A percentile compares a stretch with the other conserved stretches of the same genome.
These are phyloP conservation scores for Oreortyx pictus DNA, from an alignment of 2,797 vertebrate species.

Conservation along the genomic window DNA sequence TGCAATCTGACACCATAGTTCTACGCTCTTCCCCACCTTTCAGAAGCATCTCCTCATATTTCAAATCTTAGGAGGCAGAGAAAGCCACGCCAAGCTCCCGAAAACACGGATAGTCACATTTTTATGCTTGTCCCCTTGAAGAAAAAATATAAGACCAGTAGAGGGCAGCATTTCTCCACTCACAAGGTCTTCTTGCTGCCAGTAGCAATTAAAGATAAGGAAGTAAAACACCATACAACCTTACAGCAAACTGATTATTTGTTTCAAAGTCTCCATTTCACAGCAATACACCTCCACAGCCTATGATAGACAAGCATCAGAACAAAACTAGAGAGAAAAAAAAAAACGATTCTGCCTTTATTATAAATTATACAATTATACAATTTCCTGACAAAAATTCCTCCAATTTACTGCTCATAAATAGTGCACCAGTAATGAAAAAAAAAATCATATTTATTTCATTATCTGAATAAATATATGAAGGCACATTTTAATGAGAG, in stretches of 20 bases:
- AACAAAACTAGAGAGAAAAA: background rate
- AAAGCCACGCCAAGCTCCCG: background rate
- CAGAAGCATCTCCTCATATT: fast-evolving
- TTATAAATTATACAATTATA: background rate
- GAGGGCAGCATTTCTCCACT: conserved; percentile 52
- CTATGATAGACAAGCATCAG: background rate
- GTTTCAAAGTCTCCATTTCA: background rate
- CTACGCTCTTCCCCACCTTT: background rate
- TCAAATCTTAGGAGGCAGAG: background rate
- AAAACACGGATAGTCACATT: fast-evolving
- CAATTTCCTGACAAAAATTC: background rate
- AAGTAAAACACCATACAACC: background rate
- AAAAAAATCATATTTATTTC: background rate
- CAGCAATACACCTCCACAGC: background rate
- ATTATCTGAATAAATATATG: background rate
- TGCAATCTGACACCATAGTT: background rate
- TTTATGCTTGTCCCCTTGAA: too few species aligned
- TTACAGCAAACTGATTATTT: background rate
- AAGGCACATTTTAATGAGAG: background rate
- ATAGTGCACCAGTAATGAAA: background rate
- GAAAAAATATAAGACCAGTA: background rate
- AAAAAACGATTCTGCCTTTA: background rate
- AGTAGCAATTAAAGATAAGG: background rate
- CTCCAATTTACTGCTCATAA: background rate
- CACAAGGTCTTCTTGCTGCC: fast-evolving